A percentile compares a stretch with the other conserved stretches of the same genome.
phyloP scores from a whole-genome alignment of 2,113 vertebrate genomes.

The Malurus alboscapulatus region DNA sequence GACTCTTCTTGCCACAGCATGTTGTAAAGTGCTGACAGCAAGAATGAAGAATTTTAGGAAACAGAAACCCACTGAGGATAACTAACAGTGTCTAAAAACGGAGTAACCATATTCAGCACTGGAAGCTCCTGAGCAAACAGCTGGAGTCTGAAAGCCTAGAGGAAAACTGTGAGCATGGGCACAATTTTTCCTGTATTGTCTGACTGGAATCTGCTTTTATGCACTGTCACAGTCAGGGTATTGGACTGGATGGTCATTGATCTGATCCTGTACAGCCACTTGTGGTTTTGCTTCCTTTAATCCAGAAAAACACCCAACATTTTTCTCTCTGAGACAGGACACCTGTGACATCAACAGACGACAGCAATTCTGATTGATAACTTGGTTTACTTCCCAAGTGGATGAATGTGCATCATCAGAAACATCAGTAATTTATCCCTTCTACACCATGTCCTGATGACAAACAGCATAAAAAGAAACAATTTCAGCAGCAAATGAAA shows the following conservation, averaged over 20 bases:
- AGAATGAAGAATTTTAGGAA: background rate
- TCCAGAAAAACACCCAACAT: background rate
- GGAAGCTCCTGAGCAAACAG: background rate
- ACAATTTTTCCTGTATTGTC: background rate
- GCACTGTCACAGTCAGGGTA: background rate
- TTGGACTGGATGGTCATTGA: background rate
- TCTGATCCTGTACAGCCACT: conserved; percentile 17
- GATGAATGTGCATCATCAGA: background rate
- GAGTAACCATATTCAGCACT: background rate
- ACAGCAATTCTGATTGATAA: conserved; percentile 3
- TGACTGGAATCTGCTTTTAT: background rate
- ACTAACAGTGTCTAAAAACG: background rate
- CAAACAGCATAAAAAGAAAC: conserved; percentile 14
- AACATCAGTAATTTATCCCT: conserved; percentile 26
- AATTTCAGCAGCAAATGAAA: conserved; percentile 33
- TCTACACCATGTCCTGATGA: background rate
- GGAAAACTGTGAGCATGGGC: background rate
- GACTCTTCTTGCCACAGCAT: background rate
- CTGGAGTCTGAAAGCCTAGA: background rate
- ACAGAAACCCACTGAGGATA: background rate
- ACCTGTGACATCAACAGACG: background rate
- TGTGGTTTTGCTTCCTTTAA: background rate
- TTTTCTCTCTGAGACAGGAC: background rate
- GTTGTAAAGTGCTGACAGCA: background rate
- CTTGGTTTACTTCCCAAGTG: conserved; percentile 18